Conservation (phyloP, 1,140 invertebrate genomes). For the Argopecten irradians region DNA sequence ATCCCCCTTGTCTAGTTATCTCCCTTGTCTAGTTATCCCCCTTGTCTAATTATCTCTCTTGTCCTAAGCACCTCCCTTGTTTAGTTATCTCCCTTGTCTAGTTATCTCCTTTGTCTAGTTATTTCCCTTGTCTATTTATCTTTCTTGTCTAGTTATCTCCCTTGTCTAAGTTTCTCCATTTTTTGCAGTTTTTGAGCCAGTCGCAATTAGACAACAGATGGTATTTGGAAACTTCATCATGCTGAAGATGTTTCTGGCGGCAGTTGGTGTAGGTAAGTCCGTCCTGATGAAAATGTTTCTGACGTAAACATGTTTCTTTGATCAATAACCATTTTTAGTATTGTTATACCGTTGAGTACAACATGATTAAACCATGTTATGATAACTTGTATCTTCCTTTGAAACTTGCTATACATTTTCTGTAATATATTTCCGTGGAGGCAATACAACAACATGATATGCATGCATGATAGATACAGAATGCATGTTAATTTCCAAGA, state of each 20-base stretch:
- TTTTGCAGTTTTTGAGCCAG: slow-evolving; percentile 71
- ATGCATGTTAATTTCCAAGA: no score
- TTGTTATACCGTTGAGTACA: not conserved
- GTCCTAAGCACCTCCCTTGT: no score
- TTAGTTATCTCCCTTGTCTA: no score
- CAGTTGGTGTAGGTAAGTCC: slow-evolving; percentile 59
- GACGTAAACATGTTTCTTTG: not conserved
- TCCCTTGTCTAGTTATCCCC: no score
- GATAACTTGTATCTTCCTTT: not conserved
- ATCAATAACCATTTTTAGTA: not conserved
- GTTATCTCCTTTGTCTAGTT: no score
- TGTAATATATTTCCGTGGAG: not conserved
- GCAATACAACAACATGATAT: no score
- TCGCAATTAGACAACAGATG: slow-evolving; percentile 67
- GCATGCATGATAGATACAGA: no score
- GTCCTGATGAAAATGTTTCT: not conserved
- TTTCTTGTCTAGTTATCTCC: no score
- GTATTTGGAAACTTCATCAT: slow-evolving; percentile 68
- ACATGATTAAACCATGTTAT: not conserved
- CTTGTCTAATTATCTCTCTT: no score
- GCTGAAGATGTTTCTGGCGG: slow-evolving; percentile 70
- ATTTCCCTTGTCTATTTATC: no score
- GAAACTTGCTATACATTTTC: not conserved
- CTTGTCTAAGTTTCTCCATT: no score
- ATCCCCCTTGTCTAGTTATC: no score